phyloP scores from a whole-genome alignment of 2,797 vertebrate species.

The Mycteria americana region DNA sequence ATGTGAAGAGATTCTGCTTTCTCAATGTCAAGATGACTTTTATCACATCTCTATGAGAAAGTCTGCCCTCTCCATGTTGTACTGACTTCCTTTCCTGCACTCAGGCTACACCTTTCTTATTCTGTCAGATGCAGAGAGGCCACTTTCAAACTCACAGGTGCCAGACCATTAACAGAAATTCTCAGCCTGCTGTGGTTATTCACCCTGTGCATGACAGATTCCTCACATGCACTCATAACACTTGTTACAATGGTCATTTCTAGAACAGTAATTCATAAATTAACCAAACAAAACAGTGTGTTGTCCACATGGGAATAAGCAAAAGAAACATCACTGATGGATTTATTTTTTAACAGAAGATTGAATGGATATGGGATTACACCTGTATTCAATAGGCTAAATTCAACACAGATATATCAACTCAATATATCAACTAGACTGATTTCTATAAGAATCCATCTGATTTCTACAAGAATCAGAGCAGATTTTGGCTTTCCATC shows the following conservation, averaged over 20 bases:
- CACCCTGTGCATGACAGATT: not conserved
- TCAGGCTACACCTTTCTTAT: not conserved
- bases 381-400: not conserved
- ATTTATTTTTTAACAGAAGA: not conserved
- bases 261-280: not conserved
- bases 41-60: not conserved
- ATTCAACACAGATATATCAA: not conserved
- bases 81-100: not conserved
- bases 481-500: not conserved
- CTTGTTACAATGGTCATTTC: accelerated
- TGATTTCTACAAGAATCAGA: not conserved
- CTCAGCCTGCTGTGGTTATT: not conserved
- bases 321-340: not conserved
- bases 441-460: not conserved
- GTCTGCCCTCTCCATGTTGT: not conserved
- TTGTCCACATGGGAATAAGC: not conserved
- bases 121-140: not conserved
- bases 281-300: not conserved
- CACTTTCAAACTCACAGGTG: not conserved
- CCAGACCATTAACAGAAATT: not conserved
- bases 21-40: not conserved
- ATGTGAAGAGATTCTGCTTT: not conserved
- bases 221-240: not conserved
- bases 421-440: not conserved
- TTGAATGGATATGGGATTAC: not conserved